phyloP scores from a whole-genome alignment of 2,888 invertebrate genomes.

The Drosophila parthenogenetica region DNA sequence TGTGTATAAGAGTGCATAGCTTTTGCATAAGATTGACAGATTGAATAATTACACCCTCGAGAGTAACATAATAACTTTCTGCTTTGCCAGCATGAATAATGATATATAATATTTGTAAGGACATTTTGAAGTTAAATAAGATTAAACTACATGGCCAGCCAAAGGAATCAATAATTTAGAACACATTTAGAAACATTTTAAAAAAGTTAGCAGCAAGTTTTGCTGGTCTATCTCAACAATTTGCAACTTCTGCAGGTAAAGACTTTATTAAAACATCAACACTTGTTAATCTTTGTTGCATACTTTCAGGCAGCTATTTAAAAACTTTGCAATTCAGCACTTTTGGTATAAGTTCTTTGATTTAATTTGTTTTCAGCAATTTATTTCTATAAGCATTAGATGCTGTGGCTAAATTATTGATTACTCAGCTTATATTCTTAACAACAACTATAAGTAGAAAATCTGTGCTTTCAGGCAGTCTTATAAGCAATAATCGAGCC shows the following conservation, averaged over 20 bases:
- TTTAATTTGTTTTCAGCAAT: not conserved
- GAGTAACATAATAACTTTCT: conserved; percentile 43
- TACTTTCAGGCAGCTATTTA: not conserved
- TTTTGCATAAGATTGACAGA: conserved; percentile 62
- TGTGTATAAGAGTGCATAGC: conserved; percentile 33
- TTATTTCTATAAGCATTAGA: not conserved
- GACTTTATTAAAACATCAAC: not conserved
- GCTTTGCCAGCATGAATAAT: conserved; percentile 32
- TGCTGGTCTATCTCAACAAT: not conserved
- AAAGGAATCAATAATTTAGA: not conserved
- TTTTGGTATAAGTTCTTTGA: not conserved
- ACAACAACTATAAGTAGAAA: too few relatives aligned
- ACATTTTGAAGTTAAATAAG: not conserved
- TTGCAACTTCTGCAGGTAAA: not conserved
- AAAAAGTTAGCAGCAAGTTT: not conserved
- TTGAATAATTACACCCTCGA: conserved; percentile 73
- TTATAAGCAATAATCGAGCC: too few relatives aligned
- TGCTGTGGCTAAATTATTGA: too few relatives aligned
- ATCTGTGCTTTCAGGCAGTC: too few relatives aligned
- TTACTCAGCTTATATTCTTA: too few relatives aligned
- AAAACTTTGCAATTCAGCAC: not conserved
- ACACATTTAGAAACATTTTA: not conserved
- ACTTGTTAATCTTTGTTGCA: not conserved
- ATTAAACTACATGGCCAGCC: not conserved
- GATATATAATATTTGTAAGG: conserved; percentile 12